phyloP scores from a whole-genome alignment of 2,113 vertebrate genomes.

The Tetraodon nigroviridis region DNA sequence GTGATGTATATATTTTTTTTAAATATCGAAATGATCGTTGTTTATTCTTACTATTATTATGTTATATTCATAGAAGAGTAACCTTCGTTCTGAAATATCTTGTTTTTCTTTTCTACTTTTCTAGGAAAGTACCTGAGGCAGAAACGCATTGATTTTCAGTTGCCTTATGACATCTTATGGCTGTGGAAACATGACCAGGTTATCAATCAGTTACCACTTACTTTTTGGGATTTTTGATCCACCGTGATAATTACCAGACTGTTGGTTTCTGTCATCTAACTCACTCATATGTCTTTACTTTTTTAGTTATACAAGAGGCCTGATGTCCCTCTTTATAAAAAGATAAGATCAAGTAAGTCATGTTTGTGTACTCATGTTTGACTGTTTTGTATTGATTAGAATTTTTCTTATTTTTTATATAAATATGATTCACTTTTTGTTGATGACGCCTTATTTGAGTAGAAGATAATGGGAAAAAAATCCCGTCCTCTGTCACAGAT shows the following conservation, averaged over 20 bases:
- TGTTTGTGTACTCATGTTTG: conserved; percentile 1
- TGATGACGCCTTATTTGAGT: too few relatives aligned
- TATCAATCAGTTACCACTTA: conserved; percentile 26
- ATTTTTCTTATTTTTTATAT: too few relatives aligned
- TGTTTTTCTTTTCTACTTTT: conserved; percentile 27
- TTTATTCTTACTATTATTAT: too few relatives aligned
- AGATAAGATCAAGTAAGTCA: conserved; percentile 95
- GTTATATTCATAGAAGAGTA: too few relatives aligned
- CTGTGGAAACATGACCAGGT: conserved; percentile 99
- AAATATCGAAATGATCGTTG: too few relatives aligned
- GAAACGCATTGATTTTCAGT: conserved; percentile 96
- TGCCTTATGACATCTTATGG: conserved; percentile 98
- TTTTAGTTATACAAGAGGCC: conserved; percentile 94
- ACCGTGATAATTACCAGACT: background rate
- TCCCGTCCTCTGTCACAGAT: conserved; percentile 66
- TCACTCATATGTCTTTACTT: conserved; percentile 8
- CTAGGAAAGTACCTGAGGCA: conserved; percentile 97
- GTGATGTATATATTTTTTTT: too few relatives aligned
- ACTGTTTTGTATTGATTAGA: background rate
- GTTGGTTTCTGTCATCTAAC: conserved; percentile 1
- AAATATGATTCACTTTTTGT: too few relatives aligned
- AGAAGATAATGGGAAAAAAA: background rate
- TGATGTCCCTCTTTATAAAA: conserved; percentile 98
- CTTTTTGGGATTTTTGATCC: conserved; percentile 8
- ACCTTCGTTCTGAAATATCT: background rate